A percentile compares a stretch with the other conserved stretches of the same genome.
phyloP scores from a whole-genome alignment of 2,113 vertebrate species.

The Microcebus jonahi region DNA sequence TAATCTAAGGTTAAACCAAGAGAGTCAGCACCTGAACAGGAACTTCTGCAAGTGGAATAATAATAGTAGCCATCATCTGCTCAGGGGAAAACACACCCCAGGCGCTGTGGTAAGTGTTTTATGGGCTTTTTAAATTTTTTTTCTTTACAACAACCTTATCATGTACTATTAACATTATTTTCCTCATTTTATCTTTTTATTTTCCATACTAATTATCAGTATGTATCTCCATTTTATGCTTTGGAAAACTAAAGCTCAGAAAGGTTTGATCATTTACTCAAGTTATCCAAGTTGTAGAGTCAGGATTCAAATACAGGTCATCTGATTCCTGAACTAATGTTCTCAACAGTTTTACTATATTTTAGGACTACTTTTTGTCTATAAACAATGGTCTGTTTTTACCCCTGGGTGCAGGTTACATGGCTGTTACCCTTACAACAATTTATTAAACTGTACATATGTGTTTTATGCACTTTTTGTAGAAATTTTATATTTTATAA shows the following conservation, averaged over 20 bases:
- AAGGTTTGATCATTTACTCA: neutral
- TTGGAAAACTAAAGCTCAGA: neutral
- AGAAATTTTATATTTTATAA: slow-evolving; percentile 6
- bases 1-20: neutral
- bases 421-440: neutral
- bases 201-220: no score
- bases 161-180: neutral
- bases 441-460: neutral
- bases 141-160: neutral
- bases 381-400: neutral
- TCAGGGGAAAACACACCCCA: neutral
- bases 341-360: neutral
- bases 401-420: neutral
- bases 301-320: neutral
- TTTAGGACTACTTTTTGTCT: neutral
- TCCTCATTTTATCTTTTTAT: neutral
- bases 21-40: neutral
- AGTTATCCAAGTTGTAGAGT: neutral
- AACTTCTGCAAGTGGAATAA: neutral
- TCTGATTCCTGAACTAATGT: neutral
- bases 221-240: neutral
- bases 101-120: neutral
- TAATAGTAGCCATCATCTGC: neutral
- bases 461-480: neutral
- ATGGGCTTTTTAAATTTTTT: neutral